These are phyloP conservation scores for Premnoplex brunnescens DNA, from an alignment of 2,797 vertebrate genomes.

Conservation along the genomic window DNA sequence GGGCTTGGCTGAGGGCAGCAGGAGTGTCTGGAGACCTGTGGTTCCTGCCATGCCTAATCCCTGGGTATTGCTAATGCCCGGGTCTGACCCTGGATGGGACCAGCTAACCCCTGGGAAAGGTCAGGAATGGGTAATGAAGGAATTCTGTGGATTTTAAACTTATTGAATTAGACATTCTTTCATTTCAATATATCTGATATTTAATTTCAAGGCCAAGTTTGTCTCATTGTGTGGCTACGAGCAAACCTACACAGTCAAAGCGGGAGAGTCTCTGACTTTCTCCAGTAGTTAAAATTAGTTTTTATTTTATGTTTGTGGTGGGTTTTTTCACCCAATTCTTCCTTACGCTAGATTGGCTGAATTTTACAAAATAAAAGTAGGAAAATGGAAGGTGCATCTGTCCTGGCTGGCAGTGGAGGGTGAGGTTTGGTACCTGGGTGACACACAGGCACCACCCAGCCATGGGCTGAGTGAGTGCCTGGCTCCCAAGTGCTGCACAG, in stretches of 20 bases:
- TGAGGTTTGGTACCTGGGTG: background rate
- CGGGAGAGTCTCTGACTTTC: background rate
- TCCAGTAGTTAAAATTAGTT: background rate
- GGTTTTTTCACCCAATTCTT: background rate
- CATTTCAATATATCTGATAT: background rate
- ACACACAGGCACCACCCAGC: background rate
- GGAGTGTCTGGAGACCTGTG: background rate
- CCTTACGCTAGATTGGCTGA: background rate
- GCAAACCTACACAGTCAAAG: background rate
- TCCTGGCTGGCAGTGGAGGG: background rate
- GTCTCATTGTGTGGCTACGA: background rate
- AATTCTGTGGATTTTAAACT: rapidly evolving
- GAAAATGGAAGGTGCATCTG: background rate
- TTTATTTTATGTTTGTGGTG: background rate
- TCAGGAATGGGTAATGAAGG: background rate
- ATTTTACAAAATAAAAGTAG: background rate
- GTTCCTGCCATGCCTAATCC: rapidly evolving
- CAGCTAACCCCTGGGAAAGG: background rate
- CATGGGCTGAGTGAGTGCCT: rapidly evolving
- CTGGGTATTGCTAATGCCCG: background rate
- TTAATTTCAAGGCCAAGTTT: background rate
- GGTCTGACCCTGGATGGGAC: background rate
- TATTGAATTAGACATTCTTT: background rate
- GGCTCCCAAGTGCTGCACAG: background rate
- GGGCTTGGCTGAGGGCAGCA: background rate